A percentile compares a stretch with the other conserved stretches of the same genome.
Evolutionary conservation across 2,888 invertebrate species (phyloP).

Genomic region (Drepana falcataria): DNA sequence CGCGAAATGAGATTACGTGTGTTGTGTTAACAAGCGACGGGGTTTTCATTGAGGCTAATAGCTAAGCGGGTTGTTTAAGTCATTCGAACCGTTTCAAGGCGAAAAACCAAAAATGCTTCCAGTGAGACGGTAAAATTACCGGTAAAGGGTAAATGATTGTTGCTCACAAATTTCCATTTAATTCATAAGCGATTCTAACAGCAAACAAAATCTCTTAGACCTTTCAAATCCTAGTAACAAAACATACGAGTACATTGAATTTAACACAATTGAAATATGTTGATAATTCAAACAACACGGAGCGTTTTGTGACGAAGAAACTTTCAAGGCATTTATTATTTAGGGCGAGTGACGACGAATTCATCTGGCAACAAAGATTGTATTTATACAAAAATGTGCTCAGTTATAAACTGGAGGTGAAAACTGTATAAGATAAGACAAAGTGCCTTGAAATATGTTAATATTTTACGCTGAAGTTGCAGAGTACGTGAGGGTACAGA

Average conservation of each 20-base stretch:
- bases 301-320: not conserved
- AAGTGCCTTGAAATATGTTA: conserved; percentile 7
- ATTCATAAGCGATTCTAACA: no score
- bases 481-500: not conserved
- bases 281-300: not conserved
- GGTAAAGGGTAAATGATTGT: no score
- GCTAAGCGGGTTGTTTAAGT: not conserved
- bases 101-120: no score
- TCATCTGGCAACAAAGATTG: conserved; percentile 26
- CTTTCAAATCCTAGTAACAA: not conserved
- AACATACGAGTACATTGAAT: not conserved
- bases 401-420: not conserved
- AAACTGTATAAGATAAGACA: conserved; percentile 1
- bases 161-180: no score
- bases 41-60: not conserved
- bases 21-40: conserved; percentile 14
- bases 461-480: not conserved
- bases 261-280: not conserved
- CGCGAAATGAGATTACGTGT: conserved; percentile 28
- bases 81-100: no score
- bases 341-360: conserved; percentile 5
- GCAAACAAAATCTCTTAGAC: not conserved
- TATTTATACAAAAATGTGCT: conserved; percentile 21
- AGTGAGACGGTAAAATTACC: no score
- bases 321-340: conserved; percentile 1